Base-by-base conservation (phyloP, 1,140 invertebrate genomes). In the Tenebrio molitor region DNA sequence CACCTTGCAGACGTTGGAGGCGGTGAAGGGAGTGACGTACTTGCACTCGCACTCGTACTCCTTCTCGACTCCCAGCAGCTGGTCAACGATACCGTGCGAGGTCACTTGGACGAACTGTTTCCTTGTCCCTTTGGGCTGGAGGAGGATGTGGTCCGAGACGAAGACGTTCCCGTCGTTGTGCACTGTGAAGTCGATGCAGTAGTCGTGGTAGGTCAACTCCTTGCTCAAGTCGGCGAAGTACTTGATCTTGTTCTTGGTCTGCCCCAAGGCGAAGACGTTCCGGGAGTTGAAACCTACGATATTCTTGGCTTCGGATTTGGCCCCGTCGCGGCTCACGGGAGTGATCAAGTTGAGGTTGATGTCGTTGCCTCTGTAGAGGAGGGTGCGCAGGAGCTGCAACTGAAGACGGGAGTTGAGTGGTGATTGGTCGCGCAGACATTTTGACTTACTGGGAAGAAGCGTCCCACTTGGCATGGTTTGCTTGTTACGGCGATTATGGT, bases 211-310 rank as follows among this genome's bases (percentile, higher is more conserved):
- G 16, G 79, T 78, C 5, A 90, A 71, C 36, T 88, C 87, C 15
- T 80, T 81, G 50, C 84, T 85, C 3, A 85, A 65, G 7, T 87
- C 85, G 12, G 79, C 68, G 34, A 75, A 85, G 44, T 87, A 86
- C 67, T 86, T 76, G 0, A 84, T 83, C 72, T 85, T 87, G 76
- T 89, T 89, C 78, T 90, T 90, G 44, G 80, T 85, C 58, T 89
- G 88, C 68, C 84, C 84, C 3, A 88, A 84, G 25, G 87, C 87
- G 72, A 88, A 85, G 0, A 85, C 88, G 41, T 82, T 83, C 1
- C 85, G 74, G 0, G 80, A 75, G 76, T 88, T 87, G 69, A 85
- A 88, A 8, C 87, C 88, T 2, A 88, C 83, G 25, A 88, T 78
- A 50, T 86, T 86, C 78, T 73, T 82, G 74, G 73, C 84, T 77